phyloP scores from a whole-genome alignment of 2,888 invertebrate species.

The Leptinotarsa rubiginosa region DNA sequence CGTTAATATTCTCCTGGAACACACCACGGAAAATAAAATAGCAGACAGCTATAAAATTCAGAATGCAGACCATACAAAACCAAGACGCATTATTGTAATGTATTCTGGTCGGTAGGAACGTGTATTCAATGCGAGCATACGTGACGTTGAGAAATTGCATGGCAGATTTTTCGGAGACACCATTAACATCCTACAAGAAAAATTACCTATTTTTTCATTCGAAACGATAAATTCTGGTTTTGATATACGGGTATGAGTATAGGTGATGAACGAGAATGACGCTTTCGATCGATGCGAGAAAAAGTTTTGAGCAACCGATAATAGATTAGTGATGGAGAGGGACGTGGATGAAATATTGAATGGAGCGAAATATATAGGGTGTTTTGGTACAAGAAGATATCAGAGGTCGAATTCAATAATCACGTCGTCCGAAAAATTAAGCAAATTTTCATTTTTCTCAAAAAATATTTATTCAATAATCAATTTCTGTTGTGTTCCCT shows the following conservation, averaged over 20 bases:
- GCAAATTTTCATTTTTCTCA: too few relatives aligned
- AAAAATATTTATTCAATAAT: too few relatives aligned
- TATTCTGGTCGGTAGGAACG: constrained; percentile 22
- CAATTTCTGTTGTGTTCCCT: too few relatives aligned
- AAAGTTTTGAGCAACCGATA: constrained; percentile 10
- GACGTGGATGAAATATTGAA: constrained; percentile 2
- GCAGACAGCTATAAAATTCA: constrained; percentile 15
- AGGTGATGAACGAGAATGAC: constrained; percentile 22
- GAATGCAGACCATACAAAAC: constrained; percentile 18
- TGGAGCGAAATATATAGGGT: neutral
- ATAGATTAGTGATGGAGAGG: neutral
- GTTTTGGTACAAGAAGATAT: neutral
- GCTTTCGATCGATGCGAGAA: constrained; percentile 14
- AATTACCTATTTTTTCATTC: constrained; percentile 23
- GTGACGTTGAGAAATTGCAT: constrained; percentile 26
- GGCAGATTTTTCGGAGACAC: constrained; percentile 26
- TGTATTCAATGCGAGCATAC: constrained; percentile 28
- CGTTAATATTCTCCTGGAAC: neutral
- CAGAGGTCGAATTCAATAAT: too few relatives aligned
- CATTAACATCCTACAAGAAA: constrained; percentile 27
- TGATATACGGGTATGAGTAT: constrained; percentile 20
- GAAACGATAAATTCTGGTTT: constrained; percentile 23
- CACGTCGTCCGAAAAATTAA: too few relatives aligned
- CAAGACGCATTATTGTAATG: constrained; percentile 28
- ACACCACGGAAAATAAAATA: constrained; percentile 10